A percentile compares a stretch with the other conserved stretches of the same genome.
These are phyloP conservation scores for Drosophila stalkeri DNA, from an alignment of 2,888 invertebrate species.

Conservation along the genomic window DNA sequence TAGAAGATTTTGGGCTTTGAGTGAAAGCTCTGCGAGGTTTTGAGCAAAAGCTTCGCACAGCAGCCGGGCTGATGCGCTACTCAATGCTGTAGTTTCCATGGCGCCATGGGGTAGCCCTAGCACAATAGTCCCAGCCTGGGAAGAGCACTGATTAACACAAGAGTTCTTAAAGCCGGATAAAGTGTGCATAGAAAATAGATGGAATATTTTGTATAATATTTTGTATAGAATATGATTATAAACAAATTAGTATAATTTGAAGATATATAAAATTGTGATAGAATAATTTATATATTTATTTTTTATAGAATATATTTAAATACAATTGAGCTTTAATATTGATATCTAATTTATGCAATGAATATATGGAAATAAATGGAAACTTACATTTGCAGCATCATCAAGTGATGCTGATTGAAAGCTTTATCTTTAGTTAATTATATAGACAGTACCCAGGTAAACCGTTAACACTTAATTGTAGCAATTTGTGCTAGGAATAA, in stretches of 20 bases:
- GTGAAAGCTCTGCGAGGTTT: slow-evolving; percentile 59
- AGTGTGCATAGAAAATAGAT: no score
- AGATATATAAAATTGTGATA: background rate
- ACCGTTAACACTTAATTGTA: slow-evolving; percentile 36
- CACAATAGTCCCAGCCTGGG: slow-evolving; percentile 11
- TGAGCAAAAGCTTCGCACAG: slow-evolving; percentile 63
- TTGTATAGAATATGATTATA: background rate
- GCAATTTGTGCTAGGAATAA: slow-evolving; percentile 18
- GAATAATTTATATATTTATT: background rate
- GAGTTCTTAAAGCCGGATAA: background rate
- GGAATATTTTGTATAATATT: background rate
- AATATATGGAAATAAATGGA: no score
- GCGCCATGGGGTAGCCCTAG: slow-evolving; percentile 39
- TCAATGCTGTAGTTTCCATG: slow-evolving; percentile 30
- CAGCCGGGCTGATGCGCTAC: slow-evolving; percentile 52
- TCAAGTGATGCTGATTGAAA: no score
- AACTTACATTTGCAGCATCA: no score
- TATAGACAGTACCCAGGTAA: slow-evolving; percentile 7
- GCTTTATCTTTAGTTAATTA: slow-evolving; percentile 22
- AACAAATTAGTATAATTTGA: background rate
- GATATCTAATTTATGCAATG: no score
- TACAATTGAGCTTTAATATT: no score
- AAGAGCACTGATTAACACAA: slow-evolving; percentile 25
- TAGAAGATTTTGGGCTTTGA: slow-evolving; percentile 50
- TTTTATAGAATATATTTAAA: background rate